These are phyloP conservation scores for Dromococcyx pavoninus DNA, from an alignment of 2,797 vertebrate species.

Conservation along the genomic window DNA sequence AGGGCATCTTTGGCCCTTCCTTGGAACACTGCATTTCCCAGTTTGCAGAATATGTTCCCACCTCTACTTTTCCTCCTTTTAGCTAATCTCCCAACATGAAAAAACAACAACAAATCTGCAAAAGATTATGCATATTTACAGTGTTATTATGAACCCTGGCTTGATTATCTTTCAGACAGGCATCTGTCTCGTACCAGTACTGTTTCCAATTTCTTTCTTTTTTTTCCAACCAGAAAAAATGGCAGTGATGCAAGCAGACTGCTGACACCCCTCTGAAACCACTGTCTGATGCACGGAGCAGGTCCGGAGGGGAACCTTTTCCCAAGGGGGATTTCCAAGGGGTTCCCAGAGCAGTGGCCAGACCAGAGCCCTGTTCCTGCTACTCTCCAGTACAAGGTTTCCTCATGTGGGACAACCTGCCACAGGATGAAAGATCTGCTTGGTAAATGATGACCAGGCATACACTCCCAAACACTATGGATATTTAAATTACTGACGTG, in stretches of 20 bases:
- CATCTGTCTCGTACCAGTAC: background rate
- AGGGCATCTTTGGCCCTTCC: background rate
- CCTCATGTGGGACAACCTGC: background rate
- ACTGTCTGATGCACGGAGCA: background rate
- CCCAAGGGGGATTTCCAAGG: background rate
- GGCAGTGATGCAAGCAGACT: background rate
- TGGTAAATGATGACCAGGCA: background rate
- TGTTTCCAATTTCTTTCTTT: background rate
- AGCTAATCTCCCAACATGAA: background rate
- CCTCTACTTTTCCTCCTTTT: background rate
- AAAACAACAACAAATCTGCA: background rate
- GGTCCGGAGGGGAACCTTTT: background rate
- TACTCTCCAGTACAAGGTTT: background rate
- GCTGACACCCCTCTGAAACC: background rate
- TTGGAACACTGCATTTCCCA: background rate
- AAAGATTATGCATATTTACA: background rate
- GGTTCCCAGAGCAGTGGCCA: background rate
- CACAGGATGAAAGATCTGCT: background rate
- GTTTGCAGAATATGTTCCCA: background rate
- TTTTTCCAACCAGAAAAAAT: background rate
- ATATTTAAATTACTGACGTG: background rate
- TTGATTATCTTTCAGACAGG: background rate
- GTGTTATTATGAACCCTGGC: background rate
- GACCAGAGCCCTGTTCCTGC: background rate
- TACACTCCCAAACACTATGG: background rate